A percentile compares a stretch with the other conserved stretches of the same genome.
These are phyloP conservation scores for Drosophila kurseongensis DNA, from an alignment of 1,140 invertebrate genomes.

Conservation along the genomic window DNA sequence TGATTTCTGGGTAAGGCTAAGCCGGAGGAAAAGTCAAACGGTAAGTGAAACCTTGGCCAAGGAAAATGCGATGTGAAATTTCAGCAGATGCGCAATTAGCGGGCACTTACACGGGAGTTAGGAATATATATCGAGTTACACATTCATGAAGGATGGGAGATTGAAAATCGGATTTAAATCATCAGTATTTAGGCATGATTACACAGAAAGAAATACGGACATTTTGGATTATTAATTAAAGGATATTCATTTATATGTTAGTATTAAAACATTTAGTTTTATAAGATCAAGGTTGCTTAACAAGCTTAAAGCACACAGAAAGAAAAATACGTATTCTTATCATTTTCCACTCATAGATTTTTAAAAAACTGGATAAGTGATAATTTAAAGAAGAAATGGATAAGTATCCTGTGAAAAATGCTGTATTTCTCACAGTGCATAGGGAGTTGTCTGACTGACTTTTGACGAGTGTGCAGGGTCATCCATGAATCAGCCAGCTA, in stretches of 20 bases:
- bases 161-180: constrained; percentile 10
- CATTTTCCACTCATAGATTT: too few relatives aligned
- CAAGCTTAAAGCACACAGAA: too few relatives aligned
- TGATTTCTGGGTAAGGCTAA: constrained; percentile 42
- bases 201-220: constrained; percentile 2
- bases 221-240: too few relatives aligned
- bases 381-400: too few relatives aligned
- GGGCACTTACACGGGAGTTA: constrained; percentile 47
- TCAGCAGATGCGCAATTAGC: constrained; percentile 79
- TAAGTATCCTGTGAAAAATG: too few relatives aligned
- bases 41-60: constrained; percentile 50
- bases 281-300: too few relatives aligned
- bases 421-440: constrained; percentile 7
- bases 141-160: constrained; percentile 14
- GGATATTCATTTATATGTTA: too few relatives aligned
- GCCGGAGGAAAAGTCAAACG: constrained; percentile 39
- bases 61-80: constrained; percentile 30
- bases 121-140: constrained; percentile 51
- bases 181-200: constrained; percentile 3
- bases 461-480: constrained; percentile 52
- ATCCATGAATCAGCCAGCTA: constrained; percentile 64
- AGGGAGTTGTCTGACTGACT: constrained; percentile 49
- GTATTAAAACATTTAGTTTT: too few relatives aligned
- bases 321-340: too few relatives aligned
- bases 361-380: too few relatives aligned